Conservation (phyloP, 2,888 invertebrate species). For the Neoaliturus tenellus region DNA sequence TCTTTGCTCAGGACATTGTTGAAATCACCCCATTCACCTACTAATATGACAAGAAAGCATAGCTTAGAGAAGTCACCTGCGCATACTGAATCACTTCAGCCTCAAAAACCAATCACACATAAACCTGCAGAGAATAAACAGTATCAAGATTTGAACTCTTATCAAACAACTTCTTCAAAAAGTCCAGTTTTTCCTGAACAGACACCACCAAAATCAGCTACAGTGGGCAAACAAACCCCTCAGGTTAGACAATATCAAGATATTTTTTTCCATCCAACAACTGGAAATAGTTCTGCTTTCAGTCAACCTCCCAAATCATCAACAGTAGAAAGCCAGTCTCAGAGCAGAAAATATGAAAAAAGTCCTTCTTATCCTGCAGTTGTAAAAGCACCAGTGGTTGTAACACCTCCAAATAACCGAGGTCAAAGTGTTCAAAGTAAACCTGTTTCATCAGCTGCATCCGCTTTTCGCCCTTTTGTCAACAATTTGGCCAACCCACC, state of each 20-base stretch:
- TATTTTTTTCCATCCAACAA: background rate
- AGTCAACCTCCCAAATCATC: background rate
- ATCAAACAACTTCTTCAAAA: no score
- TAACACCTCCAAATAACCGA: background rate
- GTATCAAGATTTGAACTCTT: background rate
- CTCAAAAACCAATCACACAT: slow-evolving; percentile 14
- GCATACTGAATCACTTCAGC: background rate
- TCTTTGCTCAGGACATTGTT: slow-evolving; percentile 52
- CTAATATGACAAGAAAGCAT: slow-evolving; percentile 50
- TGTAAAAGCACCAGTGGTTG: background rate
- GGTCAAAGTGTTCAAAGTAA: slow-evolving; percentile 1
- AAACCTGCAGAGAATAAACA: slow-evolving; percentile 15
- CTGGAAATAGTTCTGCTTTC: background rate
- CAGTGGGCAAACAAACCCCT: background rate
- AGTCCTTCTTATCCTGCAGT: background rate
- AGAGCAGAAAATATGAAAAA: background rate
- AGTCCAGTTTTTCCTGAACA: no score
- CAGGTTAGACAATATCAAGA: background rate
- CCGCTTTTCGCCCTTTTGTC: slow-evolving; percentile 29
- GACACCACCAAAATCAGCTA: background rate
- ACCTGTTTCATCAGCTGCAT: slow-evolving; percentile 23
- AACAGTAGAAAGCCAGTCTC: background rate
- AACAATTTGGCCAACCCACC: slow-evolving; percentile 6
- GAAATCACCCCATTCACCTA: slow-evolving; percentile 30
- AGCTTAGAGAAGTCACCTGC: slow-evolving; percentile 22